phyloP scores from a whole-genome alignment of 2,888 invertebrate species.

The Dexiosoma caninum region DNA sequence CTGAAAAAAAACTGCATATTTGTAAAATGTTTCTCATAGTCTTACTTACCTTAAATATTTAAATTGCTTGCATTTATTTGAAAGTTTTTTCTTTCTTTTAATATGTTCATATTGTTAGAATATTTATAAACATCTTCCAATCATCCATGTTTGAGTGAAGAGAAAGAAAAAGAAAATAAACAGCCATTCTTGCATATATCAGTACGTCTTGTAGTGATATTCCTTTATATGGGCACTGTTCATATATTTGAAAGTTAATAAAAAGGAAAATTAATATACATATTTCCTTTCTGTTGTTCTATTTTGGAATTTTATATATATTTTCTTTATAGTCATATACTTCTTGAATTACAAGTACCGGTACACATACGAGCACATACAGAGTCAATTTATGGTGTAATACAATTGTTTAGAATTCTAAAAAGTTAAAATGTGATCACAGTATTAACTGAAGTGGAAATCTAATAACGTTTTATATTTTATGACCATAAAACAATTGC shows the following conservation, averaged over 20 bases:
- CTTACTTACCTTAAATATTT: neutral
- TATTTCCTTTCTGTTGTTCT: conserved; percentile 1
- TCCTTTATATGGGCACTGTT: conserved; percentile 1
- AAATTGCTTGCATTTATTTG: neutral
- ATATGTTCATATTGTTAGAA: neutral
- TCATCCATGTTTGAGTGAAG: no score
- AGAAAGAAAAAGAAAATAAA: neutral
- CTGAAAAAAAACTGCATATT: neutral
- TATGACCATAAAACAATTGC: conserved; percentile 43
- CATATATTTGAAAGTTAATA: conserved; percentile 56
- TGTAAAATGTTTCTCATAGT: neutral
- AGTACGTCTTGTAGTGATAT: neutral
- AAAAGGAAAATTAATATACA: conserved; percentile 56
- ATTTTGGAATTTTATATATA: neutral
- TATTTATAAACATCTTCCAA: conserved; percentile 4
- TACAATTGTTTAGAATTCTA: conserved; percentile 57
- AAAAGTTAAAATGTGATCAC: conserved; percentile 51
- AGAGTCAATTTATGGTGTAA: conserved; percentile 39
- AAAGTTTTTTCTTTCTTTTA: neutral
- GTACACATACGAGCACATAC: no score
- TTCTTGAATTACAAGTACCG: neutral
- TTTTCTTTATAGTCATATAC: neutral
- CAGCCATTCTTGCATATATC: neutral
- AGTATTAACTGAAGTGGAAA: conserved; percentile 54
- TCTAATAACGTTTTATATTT: conserved; percentile 54